Conservation (phyloP, 1,140 invertebrate species). For the Pogonomyrmex californicus region DNA sequence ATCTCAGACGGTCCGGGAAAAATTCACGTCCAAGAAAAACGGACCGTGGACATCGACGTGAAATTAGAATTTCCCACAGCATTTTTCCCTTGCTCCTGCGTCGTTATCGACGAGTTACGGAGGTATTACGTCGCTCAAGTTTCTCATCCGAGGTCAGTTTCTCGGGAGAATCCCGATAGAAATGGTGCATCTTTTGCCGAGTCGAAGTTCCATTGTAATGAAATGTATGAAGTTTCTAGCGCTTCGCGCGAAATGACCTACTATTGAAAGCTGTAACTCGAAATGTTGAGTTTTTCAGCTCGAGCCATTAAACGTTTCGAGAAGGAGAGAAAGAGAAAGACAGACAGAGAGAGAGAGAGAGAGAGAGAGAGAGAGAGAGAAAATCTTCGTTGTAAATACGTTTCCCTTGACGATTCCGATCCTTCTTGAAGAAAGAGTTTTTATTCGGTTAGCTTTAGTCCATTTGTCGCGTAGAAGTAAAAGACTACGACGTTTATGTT, state of each 20-base stretch:
- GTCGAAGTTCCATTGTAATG: conserved; percentile 17
- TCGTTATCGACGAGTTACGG: conserved; percentile 16
- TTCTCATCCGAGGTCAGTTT: conserved; percentile 18
- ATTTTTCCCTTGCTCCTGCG: neutral
- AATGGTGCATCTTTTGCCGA: neutral
- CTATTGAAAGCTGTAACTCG: neutral
- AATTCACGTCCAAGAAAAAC: conserved; percentile 3
- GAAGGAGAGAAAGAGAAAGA: neutral
- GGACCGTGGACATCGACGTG: conserved; percentile 15
- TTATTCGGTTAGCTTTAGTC: neutral
- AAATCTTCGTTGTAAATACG: conserved; percentile 15
- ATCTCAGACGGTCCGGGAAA: conserved; percentile 2
- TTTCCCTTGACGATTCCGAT: neutral
- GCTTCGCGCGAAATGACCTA: conserved; percentile 29
- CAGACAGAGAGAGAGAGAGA: no score
- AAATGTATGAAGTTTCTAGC: conserved; percentile 20
- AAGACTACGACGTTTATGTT: neutral
- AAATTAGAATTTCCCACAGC: conserved; percentile 37
- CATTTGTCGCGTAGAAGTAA: neutral
- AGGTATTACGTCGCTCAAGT: neutral
- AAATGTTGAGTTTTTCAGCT: conserved; percentile 14
- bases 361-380: no score
- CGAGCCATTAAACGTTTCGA: conserved; percentile 3
- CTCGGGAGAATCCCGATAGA: conserved; percentile 2
- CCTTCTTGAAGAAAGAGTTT: neutral